Evolutionary conservation across 2,888 invertebrate species (phyloP), one percentile per base, ranked within the genome.

Genomic region (Drosophila trichaetosa): DNA sequence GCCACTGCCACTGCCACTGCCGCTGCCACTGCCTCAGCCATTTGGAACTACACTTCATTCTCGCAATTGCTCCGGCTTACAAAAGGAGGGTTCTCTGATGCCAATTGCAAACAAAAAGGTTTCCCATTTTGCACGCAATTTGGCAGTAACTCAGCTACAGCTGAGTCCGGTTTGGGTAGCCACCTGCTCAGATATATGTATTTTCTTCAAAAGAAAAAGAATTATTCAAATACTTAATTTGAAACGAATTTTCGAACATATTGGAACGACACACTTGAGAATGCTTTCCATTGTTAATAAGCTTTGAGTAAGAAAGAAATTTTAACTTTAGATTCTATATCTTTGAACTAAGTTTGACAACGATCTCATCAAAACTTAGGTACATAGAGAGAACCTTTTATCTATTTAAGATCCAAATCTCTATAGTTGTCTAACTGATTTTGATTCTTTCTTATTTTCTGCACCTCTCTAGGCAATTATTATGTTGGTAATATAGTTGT

Each of bases 221-320:
- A 79, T 83, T 84, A 84, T 87, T 79, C 76, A 84, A 81, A 82
- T 79, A 59, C 76, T 74, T 84, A 84, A 84, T 84, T 84, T 80
- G 77, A 80, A 73, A 79, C 70, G 72, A 77, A 83, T 85, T 79
- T 57, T 36, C 38, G 11, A 75, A 76, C 84, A 82, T 79, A 83
- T 89, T 80, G 83, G 69, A 74, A 80, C 63, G 79, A 76, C 64
- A 75, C 69, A 65, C 70, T 31, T 11, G 80, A 69, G 69, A 67
- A 21, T 62, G 53, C 4, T 29, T 36, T 16, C 21, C 21, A 36
- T 3, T 36, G 36, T 36, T 36, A 36, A 7, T 36, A 16, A 7
- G 36, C 6, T 7, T n/a, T 21, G 13, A 46, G 13, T 6, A 1
- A 0, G 13, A 4, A 21, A 13, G 4, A 13, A 7, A 13, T 7